Conservation (phyloP, 2,888 invertebrate species). For the Mesochorus sp. region DNA sequence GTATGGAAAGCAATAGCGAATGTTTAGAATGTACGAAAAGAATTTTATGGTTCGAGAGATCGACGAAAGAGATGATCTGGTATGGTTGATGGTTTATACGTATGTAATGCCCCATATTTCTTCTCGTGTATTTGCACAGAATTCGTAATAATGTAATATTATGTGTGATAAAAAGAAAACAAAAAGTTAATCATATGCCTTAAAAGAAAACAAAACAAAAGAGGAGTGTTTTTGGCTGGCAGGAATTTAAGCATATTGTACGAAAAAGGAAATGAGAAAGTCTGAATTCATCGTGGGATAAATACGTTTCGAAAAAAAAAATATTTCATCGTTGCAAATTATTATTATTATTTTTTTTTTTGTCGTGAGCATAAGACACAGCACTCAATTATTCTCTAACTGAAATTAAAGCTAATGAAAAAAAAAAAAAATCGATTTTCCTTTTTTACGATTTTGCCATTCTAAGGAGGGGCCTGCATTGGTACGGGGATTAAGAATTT, state of each 20-base stretch:
- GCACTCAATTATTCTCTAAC: too few species aligned
- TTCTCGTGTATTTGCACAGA: background rate
- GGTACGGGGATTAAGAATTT: too few species aligned
- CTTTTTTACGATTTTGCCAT: too few species aligned
- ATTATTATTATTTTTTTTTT: too few species aligned
- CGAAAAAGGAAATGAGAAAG: background rate
- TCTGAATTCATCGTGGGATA: too few species aligned
- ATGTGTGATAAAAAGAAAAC: constrained; percentile 28
- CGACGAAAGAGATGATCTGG: background rate
- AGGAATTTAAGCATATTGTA: constrained; percentile 19
- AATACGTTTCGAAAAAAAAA: too few species aligned
- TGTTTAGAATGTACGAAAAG: background rate
- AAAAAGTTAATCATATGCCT: background rate
- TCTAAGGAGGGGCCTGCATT: too few species aligned
- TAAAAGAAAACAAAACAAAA: background rate
- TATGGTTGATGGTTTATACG: background rate
- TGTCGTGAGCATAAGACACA: too few species aligned
- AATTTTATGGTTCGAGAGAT: background rate
- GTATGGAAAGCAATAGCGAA: background rate
- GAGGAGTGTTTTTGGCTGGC: constrained; percentile 2
- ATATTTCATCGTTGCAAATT: too few species aligned
- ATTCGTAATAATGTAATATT: constrained; percentile 13
- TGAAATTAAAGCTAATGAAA: too few species aligned
- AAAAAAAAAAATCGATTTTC: too few species aligned
- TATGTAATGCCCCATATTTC: background rate